These are phyloP conservation scores for Synanceia verrucosa DNA, from an alignment of 2,797 vertebrate genomes.

Conservation along the genomic window DNA sequence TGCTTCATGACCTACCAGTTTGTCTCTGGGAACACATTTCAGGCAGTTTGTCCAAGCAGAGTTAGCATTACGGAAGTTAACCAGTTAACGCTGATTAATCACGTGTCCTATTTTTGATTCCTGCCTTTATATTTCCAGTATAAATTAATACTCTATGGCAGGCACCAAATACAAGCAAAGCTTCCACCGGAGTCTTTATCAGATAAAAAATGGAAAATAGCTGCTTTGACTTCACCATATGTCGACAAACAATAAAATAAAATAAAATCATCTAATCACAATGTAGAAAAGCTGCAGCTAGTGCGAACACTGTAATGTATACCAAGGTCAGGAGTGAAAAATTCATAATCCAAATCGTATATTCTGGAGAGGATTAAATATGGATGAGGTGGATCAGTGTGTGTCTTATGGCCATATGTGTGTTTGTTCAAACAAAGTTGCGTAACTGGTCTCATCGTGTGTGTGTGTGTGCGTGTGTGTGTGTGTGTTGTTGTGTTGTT, in stretches of 20 bases:
- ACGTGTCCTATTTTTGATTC: neutral
- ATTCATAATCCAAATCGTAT: neutral
- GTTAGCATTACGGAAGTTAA: no score
- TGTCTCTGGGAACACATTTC: no score
- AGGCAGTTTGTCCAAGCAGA: no score
- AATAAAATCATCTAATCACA: neutral
- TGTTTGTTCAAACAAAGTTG: neutral
- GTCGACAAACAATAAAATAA: neutral
- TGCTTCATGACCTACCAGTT: no score
- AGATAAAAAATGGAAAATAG: neutral
- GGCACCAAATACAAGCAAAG: neutral
- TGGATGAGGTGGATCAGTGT: neutral
- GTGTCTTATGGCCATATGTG: neutral
- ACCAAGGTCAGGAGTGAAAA: neutral
- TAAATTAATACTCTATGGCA: no score
- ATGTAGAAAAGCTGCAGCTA: neutral
- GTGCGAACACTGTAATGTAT: neutral
- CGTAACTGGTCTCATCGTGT: neutral
- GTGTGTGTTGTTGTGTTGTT: conserved; percentile 51
- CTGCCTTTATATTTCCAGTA: no score
- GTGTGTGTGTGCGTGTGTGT: neutral
- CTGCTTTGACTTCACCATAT: neutral
- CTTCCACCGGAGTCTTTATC: neutral
- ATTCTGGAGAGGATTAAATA: neutral
- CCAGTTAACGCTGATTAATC: no score